Conservation (phyloP, 2,888 invertebrate genomes). For the Ellobium chinense region DNA sequence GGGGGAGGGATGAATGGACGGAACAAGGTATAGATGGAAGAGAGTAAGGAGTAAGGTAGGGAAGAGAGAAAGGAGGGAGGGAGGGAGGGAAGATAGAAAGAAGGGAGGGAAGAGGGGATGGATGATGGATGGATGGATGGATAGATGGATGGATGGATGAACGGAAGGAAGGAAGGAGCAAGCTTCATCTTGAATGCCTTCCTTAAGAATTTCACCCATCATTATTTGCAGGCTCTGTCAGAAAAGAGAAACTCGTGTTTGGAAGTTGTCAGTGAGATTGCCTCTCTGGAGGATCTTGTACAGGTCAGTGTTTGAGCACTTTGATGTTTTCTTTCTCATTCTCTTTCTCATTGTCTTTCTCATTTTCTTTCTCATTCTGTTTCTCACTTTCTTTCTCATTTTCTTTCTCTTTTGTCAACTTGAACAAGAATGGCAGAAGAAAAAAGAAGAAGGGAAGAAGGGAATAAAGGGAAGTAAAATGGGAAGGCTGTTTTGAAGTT, state of each 20-base stretch:
- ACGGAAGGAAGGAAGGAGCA: not conserved
- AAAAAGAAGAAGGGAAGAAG: too few relatives aligned
- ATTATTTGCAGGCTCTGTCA: conserved; percentile 64
- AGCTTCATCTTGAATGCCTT: too few relatives aligned
- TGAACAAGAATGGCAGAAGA: too few relatives aligned
- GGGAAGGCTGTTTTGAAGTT: too few relatives aligned
- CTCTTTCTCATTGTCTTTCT: not conserved
- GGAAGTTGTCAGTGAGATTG: conserved; percentile 69
- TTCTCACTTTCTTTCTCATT: too few relatives aligned
- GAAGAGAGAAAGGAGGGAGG: not conserved
- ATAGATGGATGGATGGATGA: not conserved
- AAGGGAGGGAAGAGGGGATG: not conserved
- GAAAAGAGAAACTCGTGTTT: conserved; percentile 68
- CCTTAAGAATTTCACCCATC: too few relatives aligned
- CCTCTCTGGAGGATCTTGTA: conserved; percentile 70
- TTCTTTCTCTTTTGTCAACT: too few relatives aligned
- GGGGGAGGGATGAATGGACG: not conserved
- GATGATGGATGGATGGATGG: not conserved
- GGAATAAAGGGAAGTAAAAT: too few relatives aligned
- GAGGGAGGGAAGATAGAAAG: not conserved
- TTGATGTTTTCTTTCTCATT: not conserved
- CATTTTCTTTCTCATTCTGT: not conserved
- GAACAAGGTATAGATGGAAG: not conserved
- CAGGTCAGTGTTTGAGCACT: conserved; percentile 57
- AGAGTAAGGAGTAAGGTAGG: not conserved